Percentiles rank a stretch among this genome's conserved stretches.
Evolutionary conservation across 2,113 vertebrate species (phyloP).

Genomic region (Amia ocellicauda): DNA sequence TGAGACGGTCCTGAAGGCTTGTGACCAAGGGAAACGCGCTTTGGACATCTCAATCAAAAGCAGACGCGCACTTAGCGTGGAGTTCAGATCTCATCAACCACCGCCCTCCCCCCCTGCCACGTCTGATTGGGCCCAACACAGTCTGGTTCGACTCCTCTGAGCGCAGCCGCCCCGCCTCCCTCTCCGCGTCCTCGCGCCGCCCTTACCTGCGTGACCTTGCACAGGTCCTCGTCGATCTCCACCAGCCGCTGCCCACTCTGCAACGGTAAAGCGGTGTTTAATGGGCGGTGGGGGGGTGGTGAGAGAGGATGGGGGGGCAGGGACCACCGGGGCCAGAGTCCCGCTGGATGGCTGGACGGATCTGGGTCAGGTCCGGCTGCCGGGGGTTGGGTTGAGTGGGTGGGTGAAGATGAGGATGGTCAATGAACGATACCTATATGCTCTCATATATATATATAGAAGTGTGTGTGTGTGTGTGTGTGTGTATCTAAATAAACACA

Average conservation of each 20-base stretch:
- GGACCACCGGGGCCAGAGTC: neutral
- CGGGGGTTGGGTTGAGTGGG: no score
- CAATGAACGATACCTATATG: no score
- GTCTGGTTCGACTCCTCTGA: neutral
- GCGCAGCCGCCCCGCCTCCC: neutral
- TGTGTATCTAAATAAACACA: no score
- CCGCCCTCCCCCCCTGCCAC: no score
- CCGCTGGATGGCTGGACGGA: no score
- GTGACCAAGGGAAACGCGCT: neutral
- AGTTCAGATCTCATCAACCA: conserved; percentile 9
- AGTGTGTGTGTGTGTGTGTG: no score
- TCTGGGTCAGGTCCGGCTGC: no score
- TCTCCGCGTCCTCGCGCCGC: neutral
- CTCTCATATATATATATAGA: no score
- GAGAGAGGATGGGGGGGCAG: conserved; percentile 5
- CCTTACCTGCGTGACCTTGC: conserved; percentile 82
- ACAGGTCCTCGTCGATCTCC: conserved; percentile 79
- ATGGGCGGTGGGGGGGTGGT: conserved; percentile 29
- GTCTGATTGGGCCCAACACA: neutral
- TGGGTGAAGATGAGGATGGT: no score
- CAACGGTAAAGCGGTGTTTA: conserved; percentile 67
- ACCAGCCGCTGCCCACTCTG: conserved; percentile 81
- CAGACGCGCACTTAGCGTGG: neutral
- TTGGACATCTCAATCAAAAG: conserved; percentile 10
- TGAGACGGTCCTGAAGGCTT: neutral